These are phyloP conservation scores for Limnephilus lunatus DNA, from an alignment of 2,888 invertebrate genomes.

Conservation along the genomic window DNA sequence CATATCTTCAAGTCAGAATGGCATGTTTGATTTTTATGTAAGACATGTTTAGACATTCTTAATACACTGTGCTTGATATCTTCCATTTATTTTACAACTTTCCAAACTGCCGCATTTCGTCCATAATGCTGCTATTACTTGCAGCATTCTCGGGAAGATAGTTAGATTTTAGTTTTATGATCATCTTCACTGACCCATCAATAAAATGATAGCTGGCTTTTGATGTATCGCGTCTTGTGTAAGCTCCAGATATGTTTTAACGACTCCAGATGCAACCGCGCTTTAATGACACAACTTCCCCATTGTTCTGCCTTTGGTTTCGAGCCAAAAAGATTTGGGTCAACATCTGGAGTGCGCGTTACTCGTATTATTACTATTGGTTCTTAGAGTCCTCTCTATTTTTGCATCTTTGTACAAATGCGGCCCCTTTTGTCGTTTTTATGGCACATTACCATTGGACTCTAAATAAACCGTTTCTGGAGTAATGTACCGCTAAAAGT, in stretches of 20 bases:
- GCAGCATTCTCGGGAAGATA: slow-evolving; percentile 4
- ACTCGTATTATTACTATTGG: background rate
- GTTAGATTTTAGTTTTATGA: background rate
- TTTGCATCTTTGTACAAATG: background rate
- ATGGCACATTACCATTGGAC: background rate
- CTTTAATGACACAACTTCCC: slow-evolving; percentile 2
- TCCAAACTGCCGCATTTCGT: background rate
- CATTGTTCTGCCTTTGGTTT: slow-evolving; percentile 18
- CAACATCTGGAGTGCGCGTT: background rate
- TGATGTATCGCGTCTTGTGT: background rate
- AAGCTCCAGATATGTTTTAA: slow-evolving; percentile 2
- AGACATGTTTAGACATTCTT: background rate
- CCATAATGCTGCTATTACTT: slow-evolving; percentile 20
- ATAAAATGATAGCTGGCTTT: background rate
- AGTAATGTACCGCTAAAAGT: background rate
- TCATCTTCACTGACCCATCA: background rate
- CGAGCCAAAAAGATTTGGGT: slow-evolving; percentile 21
- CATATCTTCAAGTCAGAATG: background rate
- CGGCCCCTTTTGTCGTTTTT: background rate
- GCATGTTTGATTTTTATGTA: background rate
- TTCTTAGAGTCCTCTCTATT: background rate
- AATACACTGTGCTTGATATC: background rate
- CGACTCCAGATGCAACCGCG: background rate
- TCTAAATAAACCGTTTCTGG: background rate
- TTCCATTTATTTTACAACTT: background rate